Evolutionary conservation across 2,888 invertebrate genomes (phyloP), one percentile per base, ranked within the genome.

Genomic region (Drosophila neoperkinsi): DNA sequence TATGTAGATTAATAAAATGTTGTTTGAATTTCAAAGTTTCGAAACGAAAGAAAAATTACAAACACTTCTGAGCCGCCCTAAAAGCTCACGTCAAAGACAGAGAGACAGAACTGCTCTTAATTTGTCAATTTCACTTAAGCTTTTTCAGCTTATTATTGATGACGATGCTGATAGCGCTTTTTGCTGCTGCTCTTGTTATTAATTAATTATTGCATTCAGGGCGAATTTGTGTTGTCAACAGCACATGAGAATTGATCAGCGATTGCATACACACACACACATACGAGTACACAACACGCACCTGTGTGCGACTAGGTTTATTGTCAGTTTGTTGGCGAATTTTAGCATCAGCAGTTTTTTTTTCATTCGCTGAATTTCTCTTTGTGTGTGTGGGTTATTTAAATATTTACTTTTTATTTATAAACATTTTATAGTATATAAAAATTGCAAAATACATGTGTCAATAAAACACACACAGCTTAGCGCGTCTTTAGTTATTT

Each of bases 401-500:
- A 30, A 82, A 81, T 83, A 85, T 90, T 90, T 82, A 88, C 78
- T 88, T 76, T 88, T 85, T 86, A 86, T 90, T 86, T 86, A 88
- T 86, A 88, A 85, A 88, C 78, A 82, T 82, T 88, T 81, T 78
- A 79, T 79, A 84, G 71, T 75, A 66, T 73, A 84, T 84, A 69
- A 72, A 79, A 86, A 81, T 77, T 77, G 78, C 78, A 78, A 81
- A 70, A 83, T 72, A 63, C 75, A 71, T 71, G 70, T 79, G 88
- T 81, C 67, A 82, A 76, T 77, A 84, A 82, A 79, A 71, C 67
- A 69, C 65, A 77, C 69, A 71, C 68, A 67, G 50, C 77, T 77
- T 66, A 55, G 69, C 71, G 79, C 60, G 65, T 62, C 36, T 64
- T 63, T 71, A 67, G 33, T 1, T 62, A 25, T 63, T 16, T 49